phyloP scores from a whole-genome alignment of 2,888 invertebrate species.

The Caenorhabditis plicata region DNA sequence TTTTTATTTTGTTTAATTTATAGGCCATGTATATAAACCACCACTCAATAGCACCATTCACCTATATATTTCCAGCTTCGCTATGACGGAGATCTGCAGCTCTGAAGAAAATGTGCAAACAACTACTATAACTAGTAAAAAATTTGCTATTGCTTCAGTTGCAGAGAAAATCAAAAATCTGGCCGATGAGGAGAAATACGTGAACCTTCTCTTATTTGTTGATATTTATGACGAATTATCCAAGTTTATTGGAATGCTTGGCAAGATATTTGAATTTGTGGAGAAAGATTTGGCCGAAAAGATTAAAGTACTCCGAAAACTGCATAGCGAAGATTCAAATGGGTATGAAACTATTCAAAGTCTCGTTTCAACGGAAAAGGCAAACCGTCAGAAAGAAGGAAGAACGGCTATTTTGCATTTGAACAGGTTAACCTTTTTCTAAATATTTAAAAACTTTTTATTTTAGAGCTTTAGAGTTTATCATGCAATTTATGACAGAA shows the following conservation, averaged over 20 bases:
- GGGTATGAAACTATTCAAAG: conserved; percentile 14
- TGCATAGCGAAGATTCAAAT: conserved; percentile 19
- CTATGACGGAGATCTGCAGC: too few relatives aligned
- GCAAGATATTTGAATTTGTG: conserved; percentile 45
- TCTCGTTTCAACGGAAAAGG: conserved; percentile 19
- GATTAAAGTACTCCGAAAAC: conserved; percentile 15
- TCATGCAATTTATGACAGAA: conserved; percentile 34
- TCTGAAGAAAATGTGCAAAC: too few relatives aligned
- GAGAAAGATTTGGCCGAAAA: conserved; percentile 36
- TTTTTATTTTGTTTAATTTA: too few relatives aligned
- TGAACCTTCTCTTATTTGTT: conserved; percentile 15
- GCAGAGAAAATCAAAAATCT: too few relatives aligned
- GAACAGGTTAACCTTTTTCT: conserved; percentile 22
- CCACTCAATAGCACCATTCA: too few relatives aligned
- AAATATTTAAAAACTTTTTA: neutral
- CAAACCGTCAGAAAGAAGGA: conserved; percentile 10
- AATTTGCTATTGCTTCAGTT: too few relatives aligned
- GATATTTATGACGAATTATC: conserved; percentile 24
- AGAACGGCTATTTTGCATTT: conserved; percentile 25
- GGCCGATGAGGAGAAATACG: too few relatives aligned
- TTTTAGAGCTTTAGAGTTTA: conserved; percentile 39
- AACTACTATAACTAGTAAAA: too few relatives aligned
- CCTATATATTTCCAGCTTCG: too few relatives aligned
- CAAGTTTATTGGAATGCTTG: conserved; percentile 39
- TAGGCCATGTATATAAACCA: too few relatives aligned